Percentiles rank a stretch among this genome's conserved stretches.
phyloP scores from a whole-genome alignment of 2,113 vertebrate genomes.

The Mastomys coucha region DNA sequence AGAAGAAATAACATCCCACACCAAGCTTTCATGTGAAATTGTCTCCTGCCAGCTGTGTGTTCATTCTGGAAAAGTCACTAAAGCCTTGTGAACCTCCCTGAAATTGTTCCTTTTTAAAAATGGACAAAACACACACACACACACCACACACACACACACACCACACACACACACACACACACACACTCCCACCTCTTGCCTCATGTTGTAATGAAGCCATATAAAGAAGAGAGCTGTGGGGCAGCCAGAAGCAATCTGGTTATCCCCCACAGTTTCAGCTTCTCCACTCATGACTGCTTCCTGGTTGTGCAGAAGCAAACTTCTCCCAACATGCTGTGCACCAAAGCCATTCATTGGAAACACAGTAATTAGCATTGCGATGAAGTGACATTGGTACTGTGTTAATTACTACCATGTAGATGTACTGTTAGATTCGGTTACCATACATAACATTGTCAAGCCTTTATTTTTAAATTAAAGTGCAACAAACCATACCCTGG shows the following conservation, averaged over 20 bases:
- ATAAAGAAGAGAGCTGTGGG: constrained; percentile 57
- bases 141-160: background rate
- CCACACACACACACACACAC: background rate
- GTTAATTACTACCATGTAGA: constrained; percentile 86
- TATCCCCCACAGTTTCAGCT: constrained; percentile 28
- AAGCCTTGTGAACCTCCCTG: background rate
- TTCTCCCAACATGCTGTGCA: constrained; percentile 80
- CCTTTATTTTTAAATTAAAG: constrained; percentile 88
- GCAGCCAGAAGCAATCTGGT: constrained; percentile 56
- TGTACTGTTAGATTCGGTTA: constrained; percentile 81
- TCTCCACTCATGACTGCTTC: constrained; percentile 61
- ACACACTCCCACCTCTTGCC: background rate
- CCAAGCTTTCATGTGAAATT: constrained; percentile 29
- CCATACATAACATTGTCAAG: constrained; percentile 86
- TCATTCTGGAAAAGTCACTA: background rate
- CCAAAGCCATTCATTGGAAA: constrained; percentile 83
- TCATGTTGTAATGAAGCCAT: constrained; percentile 70
- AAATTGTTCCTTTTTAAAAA: background rate
- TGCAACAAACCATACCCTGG: constrained; percentile 87
- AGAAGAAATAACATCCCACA: constrained; percentile 36
- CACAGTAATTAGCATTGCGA: constrained; percentile 84
- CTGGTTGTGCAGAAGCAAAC: constrained; percentile 72
- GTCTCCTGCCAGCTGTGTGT: background rate
- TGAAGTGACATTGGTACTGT: constrained; percentile 82
- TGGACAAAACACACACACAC: background rate